Evolutionary conservation across 2,888 invertebrate species (phyloP), one percentile per base, ranked within the genome.

Genomic region (Drosophila yooni): DNA sequence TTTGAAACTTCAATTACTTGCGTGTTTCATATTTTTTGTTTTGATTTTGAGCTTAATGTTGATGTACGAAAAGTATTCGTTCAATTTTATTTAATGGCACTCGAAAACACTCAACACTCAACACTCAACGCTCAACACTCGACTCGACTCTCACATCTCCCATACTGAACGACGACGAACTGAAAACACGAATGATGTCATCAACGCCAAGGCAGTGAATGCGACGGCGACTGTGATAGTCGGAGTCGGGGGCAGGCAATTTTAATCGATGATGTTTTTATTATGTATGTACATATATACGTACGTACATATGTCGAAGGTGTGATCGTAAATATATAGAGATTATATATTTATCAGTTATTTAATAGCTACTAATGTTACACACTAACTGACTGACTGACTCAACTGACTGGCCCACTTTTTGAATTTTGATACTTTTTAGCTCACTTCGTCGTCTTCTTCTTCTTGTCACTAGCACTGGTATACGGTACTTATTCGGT

Each of bases 231-330:
- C 76, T 69, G 71, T 64, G 74, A 75, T 74, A 69, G 74, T 70
- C 61, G 76, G 73, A 69, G 78, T 70, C 64, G 79, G 73, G 74
- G 76, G 82, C 73, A 77, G 79, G 71, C 86, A 85, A 88, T 85
- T 86, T 86, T 82, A 85, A 85, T 88, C 85, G 88, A 88, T 85
- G 88, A 85, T 85, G 87, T 87, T 87, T 83, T 84, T 82, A 78
- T 83, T 79, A 83, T 69, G 73, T 66, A 57, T 57, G 36, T 46
- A 48, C 34, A 29, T 56, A 60, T 48, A 53, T 53, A 51, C 43
- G 46, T 52, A 60, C 36, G 38, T 65, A 64, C 57, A 43, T 59
- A 36, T 25, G 13, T 59, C 51, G 51, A 56, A 40, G 53, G 34
- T 56, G 56, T 50, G 67, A 68, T 56, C 66, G 43, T 57, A 33